Evolutionary conservation across 92 coral and sea anemone species (phyloP).

Genomic region (Porites lobata): DNA sequence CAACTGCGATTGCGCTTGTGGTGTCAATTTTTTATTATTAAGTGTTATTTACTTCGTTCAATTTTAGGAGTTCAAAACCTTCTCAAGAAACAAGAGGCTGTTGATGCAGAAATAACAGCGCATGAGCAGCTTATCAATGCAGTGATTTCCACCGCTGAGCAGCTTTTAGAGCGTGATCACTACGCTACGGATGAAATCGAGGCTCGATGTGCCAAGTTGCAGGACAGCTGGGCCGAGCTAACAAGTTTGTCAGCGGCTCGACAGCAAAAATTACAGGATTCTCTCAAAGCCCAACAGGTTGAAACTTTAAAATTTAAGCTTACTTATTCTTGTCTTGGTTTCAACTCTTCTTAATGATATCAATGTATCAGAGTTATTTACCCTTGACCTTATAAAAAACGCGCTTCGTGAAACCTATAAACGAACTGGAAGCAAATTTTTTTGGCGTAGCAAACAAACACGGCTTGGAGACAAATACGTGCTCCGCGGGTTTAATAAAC

Average conservation of each 20-base stretch:
- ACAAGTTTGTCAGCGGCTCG: constrained; percentile 71
- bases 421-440: too few relatives aligned
- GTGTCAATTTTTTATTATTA: neutral
- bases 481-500: too few relatives aligned
- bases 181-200: constrained; percentile 83
- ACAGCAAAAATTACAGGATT: constrained; percentile 72
- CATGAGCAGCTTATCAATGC: constrained; percentile 83
- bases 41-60: neutral
- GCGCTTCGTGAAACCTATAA: too few relatives aligned
- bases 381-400: too few relatives aligned
- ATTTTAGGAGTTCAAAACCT: constrained; percentile 86
- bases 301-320: neutral
- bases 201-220: constrained; percentile 70
- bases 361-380: too few relatives aligned
- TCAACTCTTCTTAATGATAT: too few relatives aligned
- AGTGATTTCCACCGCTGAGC: constrained; percentile 76
- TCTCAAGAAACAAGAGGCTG: constrained; percentile 93
- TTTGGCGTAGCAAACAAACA: too few relatives aligned
- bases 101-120: constrained; percentile 87
- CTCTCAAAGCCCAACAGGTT: constrained; percentile 92
- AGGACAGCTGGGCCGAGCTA: constrained; percentile 81
- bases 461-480: too few relatives aligned
- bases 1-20: too few relatives aligned
- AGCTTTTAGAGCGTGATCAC: constrained; percentile 78
- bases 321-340: too few relatives aligned